Conservation (phyloP, 2,113 vertebrate genomes). For the Myanophis thanlyinensis region DNA sequence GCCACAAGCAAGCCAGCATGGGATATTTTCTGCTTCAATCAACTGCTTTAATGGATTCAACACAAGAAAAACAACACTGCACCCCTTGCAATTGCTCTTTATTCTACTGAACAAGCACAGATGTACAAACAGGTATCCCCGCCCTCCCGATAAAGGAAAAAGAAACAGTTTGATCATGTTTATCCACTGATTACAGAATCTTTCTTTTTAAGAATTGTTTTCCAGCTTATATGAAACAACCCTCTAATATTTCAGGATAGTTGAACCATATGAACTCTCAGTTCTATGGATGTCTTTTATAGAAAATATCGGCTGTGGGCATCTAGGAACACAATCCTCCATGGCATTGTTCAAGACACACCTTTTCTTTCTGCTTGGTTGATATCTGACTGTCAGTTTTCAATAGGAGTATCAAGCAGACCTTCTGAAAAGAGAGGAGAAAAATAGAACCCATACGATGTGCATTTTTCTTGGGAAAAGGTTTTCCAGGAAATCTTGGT, state of each 20-base stretch:
- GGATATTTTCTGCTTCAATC: neutral
- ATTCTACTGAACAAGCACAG: conserved; percentile 3
- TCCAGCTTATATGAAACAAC: neutral
- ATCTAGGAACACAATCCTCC: neutral
- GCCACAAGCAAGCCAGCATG: neutral
- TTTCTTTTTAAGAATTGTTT: conserved; percentile 19
- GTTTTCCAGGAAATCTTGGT: neutral
- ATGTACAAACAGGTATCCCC: neutral
- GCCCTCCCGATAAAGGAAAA: neutral
- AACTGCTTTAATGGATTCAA: conserved; percentile 29
- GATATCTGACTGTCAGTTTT: conserved; percentile 46
- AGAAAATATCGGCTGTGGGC: neutral
- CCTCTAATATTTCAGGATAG: neutral
- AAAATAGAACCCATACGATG: neutral
- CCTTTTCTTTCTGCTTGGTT: conserved; percentile 1
- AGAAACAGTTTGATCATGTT: neutral
- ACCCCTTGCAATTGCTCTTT: neutral
- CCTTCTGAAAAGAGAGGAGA: conserved; percentile 56
- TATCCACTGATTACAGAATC: conserved; percentile 38
- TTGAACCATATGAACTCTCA: conserved; percentile 16
- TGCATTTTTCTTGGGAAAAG: neutral
- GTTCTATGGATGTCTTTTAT: neutral
- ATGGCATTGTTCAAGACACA: neutral
- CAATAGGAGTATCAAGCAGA: conserved; percentile 51
- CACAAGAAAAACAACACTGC: neutral